Evolutionary conservation across 2,888 invertebrate species (phyloP).

Genomic region (Eupithecia subumbrata): DNA sequence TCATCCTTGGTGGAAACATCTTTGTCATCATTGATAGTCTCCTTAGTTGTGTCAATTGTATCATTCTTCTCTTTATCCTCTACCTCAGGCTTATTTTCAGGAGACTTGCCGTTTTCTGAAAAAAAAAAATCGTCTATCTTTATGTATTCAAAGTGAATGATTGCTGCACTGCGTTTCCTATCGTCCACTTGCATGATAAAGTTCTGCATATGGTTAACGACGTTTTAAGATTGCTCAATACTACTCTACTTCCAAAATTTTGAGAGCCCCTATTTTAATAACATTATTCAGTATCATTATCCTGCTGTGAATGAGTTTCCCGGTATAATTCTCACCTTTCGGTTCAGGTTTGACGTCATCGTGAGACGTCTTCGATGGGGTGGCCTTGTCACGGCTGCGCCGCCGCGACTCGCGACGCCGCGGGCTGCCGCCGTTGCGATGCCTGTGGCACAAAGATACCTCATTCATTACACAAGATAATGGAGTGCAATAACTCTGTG

Average conservation of each 20-base stretch:
- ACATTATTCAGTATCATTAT: not conserved
- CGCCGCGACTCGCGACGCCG: constrained; percentile 64
- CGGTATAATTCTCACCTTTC: constrained; percentile 59
- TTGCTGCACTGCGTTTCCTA: not conserved
- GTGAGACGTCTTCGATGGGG: constrained; percentile 57
- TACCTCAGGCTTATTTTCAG: constrained; percentile 70
- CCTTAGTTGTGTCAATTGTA: constrained; percentile 58
- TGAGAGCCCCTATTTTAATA: not conserved
- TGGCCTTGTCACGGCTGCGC: constrained; percentile 65
- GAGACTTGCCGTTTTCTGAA: constrained; percentile 78
- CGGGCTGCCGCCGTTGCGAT: constrained; percentile 77
- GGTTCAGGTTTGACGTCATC: constrained; percentile 72
- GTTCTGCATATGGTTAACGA: not conserved
- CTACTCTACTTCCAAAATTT: not conserved
- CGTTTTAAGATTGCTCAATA: not conserved
- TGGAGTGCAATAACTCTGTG: not conserved
- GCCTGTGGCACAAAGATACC: constrained; percentile 47
- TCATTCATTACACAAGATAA: not conserved
- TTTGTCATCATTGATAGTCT: constrained; percentile 69
- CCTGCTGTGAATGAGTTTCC: not conserved
- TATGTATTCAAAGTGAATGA: not conserved
- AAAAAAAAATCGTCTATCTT: not conserved
- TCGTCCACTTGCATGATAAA: not conserved
- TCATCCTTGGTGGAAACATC: constrained; percentile 52
- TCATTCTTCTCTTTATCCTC: constrained; percentile 67